Base-by-base conservation (phyloP, 2,888 invertebrate species). In the Leistus spinibarbis region DNA sequence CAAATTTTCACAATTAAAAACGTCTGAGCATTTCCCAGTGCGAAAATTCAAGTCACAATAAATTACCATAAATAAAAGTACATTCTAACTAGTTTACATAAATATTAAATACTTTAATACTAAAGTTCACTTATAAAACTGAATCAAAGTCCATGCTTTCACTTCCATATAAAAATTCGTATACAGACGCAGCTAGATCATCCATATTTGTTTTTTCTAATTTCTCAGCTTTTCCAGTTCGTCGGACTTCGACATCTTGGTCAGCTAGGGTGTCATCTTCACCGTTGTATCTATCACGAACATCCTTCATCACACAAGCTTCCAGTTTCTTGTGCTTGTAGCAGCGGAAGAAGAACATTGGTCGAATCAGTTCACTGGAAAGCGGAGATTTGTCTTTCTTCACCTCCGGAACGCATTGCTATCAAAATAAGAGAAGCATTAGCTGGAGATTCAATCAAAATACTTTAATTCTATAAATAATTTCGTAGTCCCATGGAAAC, bases 241-340 rank as follows among this genome's bases (percentile, higher is more conserved):
- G 84, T 67, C 89, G 87, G 23, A 89, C 76, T 76, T 85, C 85
- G 69, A 84, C 79, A 54, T 85, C 85, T 76, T 81, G 80, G 20
- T 90, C 90, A 4, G 87, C 84, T 53, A 88, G 87, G 0, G 87
- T 85, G 66, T 88, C 88, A 74, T 90, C 89, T 75, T 90, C 90
- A 22, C 67, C 67, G 4, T 66, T 66, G 82, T 90, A 90, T 71
- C 90, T 88, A 78, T 91, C 91, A 22, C 91, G 86, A 73, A 92
- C 90, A 80, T 92, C 91, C 80, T 91, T 91, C 91, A 92, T 91
- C 78, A 91, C 90, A 82, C 91, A 92, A 0, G 91, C 91, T 82
- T 92, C 91, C 69, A 92, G 81, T 81, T 92, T 92, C 86, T 92
- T 91, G 85, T 92, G 91, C 88, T 91, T 91, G 83, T 92, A 92